A percentile compares a stretch with the other conserved stretches of the same genome.
Conservation (phyloP, 37 sponge, comb jelly and placozoan genomes). For the Geodia barretti region DNA sequence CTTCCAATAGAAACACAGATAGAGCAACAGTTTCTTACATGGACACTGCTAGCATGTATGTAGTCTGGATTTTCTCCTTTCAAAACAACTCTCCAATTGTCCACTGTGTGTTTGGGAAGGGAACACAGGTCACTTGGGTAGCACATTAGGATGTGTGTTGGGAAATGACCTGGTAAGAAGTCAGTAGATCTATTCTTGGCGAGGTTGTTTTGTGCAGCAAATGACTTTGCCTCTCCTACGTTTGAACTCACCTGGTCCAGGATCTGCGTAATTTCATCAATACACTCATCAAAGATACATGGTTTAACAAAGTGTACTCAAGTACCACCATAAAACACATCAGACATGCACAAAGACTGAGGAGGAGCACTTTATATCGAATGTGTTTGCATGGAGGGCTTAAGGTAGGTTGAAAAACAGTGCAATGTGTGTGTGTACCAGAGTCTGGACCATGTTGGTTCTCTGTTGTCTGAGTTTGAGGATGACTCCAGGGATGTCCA, state of each 20-base stretch:
- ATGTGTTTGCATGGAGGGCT: no score
- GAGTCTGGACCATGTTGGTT: slow-evolving; percentile 46
- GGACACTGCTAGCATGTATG: slow-evolving; percentile 47
- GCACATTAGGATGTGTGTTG: background rate
- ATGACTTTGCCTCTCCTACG: slow-evolving; percentile 13
- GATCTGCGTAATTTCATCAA: slow-evolving; percentile 5
- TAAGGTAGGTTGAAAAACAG: background rate
- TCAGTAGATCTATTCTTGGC: slow-evolving; percentile 8
- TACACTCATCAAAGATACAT: background rate
- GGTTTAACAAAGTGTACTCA: no score
- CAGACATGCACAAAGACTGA: no score
- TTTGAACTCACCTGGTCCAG: slow-evolving; percentile 18
- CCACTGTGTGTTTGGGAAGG: background rate
- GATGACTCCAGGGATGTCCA: slow-evolving; percentile 40
- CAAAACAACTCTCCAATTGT: slow-evolving; percentile 26
- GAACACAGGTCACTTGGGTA: background rate
- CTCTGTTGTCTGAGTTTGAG: slow-evolving; percentile 38
- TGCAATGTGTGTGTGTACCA: slow-evolving; percentile 12
- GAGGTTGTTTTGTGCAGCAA: background rate
- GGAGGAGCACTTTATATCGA: no score
- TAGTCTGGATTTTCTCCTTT: slow-evolving; percentile 12
- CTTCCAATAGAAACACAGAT: background rate
- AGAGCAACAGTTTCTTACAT: slow-evolving; percentile 26
- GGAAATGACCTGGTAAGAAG: background rate
- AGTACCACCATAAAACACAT: background rate